Conservation (phyloP, 1,140 invertebrate genomes). For the Myzus persicae region DNA sequence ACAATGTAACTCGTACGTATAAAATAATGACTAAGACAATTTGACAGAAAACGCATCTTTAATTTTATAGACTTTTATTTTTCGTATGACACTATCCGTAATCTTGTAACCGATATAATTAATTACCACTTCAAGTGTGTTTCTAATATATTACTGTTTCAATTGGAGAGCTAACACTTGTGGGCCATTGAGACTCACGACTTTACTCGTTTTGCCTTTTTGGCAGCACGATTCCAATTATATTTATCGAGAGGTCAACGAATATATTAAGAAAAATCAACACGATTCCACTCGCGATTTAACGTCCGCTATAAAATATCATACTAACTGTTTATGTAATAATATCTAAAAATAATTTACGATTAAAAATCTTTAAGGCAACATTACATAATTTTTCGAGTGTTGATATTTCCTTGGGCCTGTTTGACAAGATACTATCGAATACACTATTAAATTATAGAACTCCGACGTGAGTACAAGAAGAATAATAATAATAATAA, state of each 20-base stretch:
- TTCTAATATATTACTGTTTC: conserved; percentile 27
- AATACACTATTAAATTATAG: not conserved
- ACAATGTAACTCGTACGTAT: not conserved
- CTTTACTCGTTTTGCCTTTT: conserved; percentile 26
- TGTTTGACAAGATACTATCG: not conserved
- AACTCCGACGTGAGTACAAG: not conserved
- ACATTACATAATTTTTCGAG: not conserved
- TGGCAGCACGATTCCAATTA: conserved; percentile 41
- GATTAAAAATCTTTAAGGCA: not conserved
- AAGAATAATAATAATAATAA: not conserved
- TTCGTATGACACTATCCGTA: not conserved
- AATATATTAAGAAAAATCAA: conserved; percentile 37
- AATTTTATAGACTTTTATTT: conserved; percentile 25
- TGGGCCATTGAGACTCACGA: conserved; percentile 24
- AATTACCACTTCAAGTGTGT: not conserved
- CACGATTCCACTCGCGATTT: not conserved
- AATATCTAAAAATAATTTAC: not conserved
- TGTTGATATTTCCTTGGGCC: not conserved
- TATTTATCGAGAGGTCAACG: conserved; percentile 24
- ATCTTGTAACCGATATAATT: conserved; percentile 31
- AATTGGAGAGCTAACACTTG: conserved; percentile 19
- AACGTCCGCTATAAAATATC: not conserved
- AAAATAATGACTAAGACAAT: not conserved
- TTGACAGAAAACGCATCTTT: conserved; percentile 4
- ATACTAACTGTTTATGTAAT: conserved; percentile 11